Evolutionary conservation across 2,888 invertebrate genomes (phyloP).

Genomic region (Dioctria linearis): DNA sequence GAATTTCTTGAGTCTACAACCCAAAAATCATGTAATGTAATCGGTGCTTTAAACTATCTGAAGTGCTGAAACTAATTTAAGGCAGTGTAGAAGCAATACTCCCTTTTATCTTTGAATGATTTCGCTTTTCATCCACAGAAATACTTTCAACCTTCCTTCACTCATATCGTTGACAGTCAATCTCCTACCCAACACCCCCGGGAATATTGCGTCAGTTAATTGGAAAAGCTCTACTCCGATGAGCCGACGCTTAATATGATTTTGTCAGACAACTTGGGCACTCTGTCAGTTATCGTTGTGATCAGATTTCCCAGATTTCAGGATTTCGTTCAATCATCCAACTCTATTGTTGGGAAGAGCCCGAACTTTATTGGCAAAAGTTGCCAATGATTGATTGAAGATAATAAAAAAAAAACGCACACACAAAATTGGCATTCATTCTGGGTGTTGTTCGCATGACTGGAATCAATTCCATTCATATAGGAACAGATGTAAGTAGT

Average conservation of each 20-base stretch:
- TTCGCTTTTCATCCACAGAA: neutral
- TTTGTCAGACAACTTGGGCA: neutral
- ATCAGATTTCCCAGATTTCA: neutral
- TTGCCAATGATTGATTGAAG: neutral
- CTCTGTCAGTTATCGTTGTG: neutral
- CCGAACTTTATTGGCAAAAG: neutral
- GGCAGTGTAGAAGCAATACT: too few relatives aligned
- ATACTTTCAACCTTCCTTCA: neutral
- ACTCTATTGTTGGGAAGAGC: neutral
- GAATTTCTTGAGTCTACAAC: too few relatives aligned
- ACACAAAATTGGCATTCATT: neutral
- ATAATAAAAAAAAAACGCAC: constrained; percentile 1
- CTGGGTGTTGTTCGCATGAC: neutral
- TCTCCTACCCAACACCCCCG: neutral
- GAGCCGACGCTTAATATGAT: neutral
- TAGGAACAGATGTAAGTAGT: neutral
- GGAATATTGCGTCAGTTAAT: neutral
- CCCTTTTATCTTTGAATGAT: neutral
- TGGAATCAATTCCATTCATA: neutral
- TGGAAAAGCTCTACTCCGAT: neutral
- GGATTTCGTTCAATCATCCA: constrained; percentile 3
- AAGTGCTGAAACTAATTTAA: neutral
- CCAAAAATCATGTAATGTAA: too few relatives aligned
- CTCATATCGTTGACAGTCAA: too few relatives aligned
- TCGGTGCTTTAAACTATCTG: neutral